A percentile compares a stretch with the other conserved stretches of the same genome.
These are phyloP conservation scores for Leptinotarsa juncta DNA, from an alignment of 2,888 invertebrate genomes.

Conservation along the genomic window DNA sequence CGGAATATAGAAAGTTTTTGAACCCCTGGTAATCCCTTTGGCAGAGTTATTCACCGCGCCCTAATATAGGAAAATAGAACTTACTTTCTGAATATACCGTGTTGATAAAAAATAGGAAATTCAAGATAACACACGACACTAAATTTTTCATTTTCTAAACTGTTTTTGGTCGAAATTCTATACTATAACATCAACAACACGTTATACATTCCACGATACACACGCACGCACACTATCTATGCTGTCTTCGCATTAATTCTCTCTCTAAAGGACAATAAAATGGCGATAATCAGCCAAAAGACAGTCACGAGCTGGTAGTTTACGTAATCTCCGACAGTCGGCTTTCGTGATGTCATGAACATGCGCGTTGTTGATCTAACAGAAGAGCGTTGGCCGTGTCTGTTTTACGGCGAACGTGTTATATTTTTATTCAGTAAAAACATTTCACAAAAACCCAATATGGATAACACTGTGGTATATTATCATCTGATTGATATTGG, in stretches of 20 bases:
- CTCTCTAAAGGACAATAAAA: conserved; percentile 57
- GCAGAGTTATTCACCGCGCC: conserved; percentile 32
- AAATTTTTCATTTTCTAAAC: conserved; percentile 60
- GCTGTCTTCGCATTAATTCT: conserved; percentile 54
- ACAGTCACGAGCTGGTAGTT: conserved; percentile 61
- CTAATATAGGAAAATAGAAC: conserved; percentile 40
- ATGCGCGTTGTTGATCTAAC: background rate
- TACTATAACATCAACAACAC: conserved; percentile 51
- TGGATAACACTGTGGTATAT: too few species aligned
- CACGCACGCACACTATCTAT: conserved; percentile 56
- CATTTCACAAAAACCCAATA: too few species aligned
- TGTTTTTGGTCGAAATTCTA: conserved; percentile 42
- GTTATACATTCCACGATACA: conserved; percentile 45
- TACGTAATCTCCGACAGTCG: conserved; percentile 59
- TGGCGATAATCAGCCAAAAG: conserved; percentile 59
- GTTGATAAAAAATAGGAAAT: conserved; percentile 58
- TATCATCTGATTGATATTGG: too few species aligned
- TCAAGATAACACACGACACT: conserved; percentile 58
- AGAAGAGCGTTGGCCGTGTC: background rate
- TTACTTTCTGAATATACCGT: conserved; percentile 56
- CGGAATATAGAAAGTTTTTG: background rate
- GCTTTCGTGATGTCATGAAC: conserved; percentile 32
- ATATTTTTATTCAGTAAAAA: too few species aligned
- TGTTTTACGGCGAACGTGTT: background rate
- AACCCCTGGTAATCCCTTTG: background rate